Conservation (phyloP, 2,113 vertebrate species). For the Myiozetetes cayanensis region DNA sequence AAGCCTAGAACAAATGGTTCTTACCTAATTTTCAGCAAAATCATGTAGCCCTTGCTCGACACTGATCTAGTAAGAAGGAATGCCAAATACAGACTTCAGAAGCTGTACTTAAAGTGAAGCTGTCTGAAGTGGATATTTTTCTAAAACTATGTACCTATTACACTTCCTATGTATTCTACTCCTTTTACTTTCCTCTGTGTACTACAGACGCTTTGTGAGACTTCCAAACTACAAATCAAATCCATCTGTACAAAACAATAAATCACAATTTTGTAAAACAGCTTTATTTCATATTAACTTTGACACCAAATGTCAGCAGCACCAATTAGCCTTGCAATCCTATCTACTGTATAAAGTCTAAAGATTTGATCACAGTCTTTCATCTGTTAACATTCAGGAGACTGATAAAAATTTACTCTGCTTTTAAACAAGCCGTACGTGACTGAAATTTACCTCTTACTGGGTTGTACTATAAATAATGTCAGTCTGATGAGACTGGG, state of each 20-base stretch:
- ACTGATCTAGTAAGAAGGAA: not conserved
- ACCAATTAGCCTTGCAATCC: constrained; percentile 65
- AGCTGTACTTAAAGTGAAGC: not conserved
- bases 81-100: not conserved
- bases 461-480: constrained; percentile 64
- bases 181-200: constrained; percentile 32
- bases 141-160: not conserved
- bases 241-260: constrained; percentile 69
- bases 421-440: constrained; percentile 68
- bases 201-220: constrained; percentile 67
- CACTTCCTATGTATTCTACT: constrained; percentile 23
- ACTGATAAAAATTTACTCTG: constrained; percentile 74
- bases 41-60: not conserved
- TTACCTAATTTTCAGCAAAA: not conserved
- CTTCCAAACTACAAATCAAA: constrained; percentile 72
- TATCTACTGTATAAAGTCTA: constrained; percentile 49
- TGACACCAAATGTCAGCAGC: not conserved
- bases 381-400: constrained; percentile 70
- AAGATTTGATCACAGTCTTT: constrained; percentile 66
- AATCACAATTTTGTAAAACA: constrained; percentile 56
- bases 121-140: constrained; percentile 2
- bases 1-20: not conserved
- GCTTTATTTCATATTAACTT: constrained; percentile 66
- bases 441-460: constrained; percentile 73
- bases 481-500: constrained; percentile 69